Conservation (phyloP, 2,113 vertebrate species). For the Bettongia penicillata region DNA sequence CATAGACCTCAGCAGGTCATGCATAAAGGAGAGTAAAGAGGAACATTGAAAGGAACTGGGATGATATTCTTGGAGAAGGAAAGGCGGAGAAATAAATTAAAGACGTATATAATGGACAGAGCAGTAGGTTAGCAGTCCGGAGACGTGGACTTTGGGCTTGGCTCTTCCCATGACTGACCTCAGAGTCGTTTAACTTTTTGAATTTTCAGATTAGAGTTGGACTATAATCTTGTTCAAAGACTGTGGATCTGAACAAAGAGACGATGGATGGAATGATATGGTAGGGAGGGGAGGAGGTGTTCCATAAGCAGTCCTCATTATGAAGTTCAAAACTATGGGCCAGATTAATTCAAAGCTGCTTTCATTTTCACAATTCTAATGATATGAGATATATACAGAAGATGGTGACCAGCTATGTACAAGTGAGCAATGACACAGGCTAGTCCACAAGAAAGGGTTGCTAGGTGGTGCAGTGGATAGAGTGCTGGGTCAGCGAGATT, state of each 20-base stretch:
- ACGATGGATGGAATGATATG: neutral
- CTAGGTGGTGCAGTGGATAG: neutral
- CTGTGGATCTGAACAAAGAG: neutral
- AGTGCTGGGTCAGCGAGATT: neutral
- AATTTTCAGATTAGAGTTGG: neutral
- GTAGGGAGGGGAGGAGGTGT: neutral
- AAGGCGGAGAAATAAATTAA: neutral
- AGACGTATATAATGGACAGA: neutral
- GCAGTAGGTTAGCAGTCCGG: neutral
- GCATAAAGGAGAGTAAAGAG: neutral
- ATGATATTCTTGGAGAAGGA: conserved; percentile 2
- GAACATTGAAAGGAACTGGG: neutral
- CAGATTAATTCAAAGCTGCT: neutral
- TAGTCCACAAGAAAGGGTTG: neutral
- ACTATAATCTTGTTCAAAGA: neutral
- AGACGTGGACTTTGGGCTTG: neutral
- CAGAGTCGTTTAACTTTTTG: neutral
- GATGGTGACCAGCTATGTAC: neutral
- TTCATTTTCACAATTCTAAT: neutral
- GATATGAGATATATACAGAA: neutral
- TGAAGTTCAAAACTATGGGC: neutral
- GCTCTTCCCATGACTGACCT: neutral
- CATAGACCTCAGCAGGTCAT: neutral
- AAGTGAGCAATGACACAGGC: neutral
- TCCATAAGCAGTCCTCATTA: neutral